These are phyloP conservation scores for Sminthurinus signatus DNA, from an alignment of 1,140 invertebrate genomes.

Conservation along the genomic window DNA sequence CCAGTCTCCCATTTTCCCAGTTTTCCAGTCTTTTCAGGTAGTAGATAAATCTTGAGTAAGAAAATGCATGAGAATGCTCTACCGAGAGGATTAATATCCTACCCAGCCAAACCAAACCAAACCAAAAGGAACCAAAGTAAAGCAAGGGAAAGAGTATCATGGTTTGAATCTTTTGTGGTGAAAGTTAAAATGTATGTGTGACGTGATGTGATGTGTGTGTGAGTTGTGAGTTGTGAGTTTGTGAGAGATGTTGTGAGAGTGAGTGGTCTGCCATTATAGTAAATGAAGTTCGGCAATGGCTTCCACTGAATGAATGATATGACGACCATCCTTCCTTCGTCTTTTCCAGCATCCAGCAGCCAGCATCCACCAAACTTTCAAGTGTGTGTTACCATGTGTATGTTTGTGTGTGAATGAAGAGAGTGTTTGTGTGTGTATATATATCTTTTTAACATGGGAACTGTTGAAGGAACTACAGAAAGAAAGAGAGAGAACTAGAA, in stretches of 20 bases:
- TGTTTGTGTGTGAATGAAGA: not conserved
- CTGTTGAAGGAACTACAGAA: not conserved
- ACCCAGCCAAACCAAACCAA: too few species aligned
- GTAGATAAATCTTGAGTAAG: too few species aligned
- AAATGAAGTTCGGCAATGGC: not conserved
- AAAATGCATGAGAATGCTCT: too few species aligned
- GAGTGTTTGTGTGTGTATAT: not conserved
- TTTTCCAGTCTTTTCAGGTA: too few species aligned
- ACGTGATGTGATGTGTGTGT: not conserved
- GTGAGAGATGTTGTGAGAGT: not conserved
- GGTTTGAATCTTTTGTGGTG: too few species aligned
- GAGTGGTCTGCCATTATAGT: constrained; percentile 3
- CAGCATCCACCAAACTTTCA: not conserved
- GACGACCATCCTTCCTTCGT: not conserved
- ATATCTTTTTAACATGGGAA: too few species aligned
- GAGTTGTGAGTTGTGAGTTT: not conserved
- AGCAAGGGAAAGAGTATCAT: too few species aligned
- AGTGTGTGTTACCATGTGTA: not conserved
- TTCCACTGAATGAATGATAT: not conserved
- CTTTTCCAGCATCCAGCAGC: not conserved
- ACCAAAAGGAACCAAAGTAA: too few species aligned
- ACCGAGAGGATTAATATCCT: too few species aligned
- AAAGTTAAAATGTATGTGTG: not conserved
- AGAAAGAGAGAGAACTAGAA: constrained; percentile 13
- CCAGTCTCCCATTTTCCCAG: too few species aligned